Conservation (phyloP, 2,113 vertebrate genomes). For the Petromus typicus region DNA sequence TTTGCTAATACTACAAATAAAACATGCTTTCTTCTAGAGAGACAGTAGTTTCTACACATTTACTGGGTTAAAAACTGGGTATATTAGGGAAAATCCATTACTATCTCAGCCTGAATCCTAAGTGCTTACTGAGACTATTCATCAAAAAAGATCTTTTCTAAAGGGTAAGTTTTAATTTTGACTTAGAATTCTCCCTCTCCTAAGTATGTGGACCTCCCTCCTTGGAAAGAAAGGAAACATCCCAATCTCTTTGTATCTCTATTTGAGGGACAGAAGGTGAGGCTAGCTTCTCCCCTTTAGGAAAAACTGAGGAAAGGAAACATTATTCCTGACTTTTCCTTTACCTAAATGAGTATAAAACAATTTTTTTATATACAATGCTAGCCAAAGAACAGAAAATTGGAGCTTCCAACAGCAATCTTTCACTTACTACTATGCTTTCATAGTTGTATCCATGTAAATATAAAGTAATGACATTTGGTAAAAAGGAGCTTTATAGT, state of each 20-base stretch:
- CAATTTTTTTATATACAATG: conserved; percentile 84
- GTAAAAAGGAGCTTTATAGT: conserved; percentile 86
- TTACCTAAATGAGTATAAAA: conserved; percentile 85
- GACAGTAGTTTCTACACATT: conserved; percentile 85
- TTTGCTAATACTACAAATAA: conserved; percentile 87
- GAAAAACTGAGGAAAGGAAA: conserved; percentile 77
- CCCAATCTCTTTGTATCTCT: conserved; percentile 65
- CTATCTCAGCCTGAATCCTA: conserved; percentile 74
- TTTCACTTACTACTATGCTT: conserved; percentile 83
- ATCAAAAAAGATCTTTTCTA: conserved; percentile 53
- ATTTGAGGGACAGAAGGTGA: conserved; percentile 75
- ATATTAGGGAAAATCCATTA: neutral
- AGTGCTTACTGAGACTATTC: conserved; percentile 72
- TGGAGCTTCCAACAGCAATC: conserved; percentile 83
- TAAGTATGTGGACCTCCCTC: conserved; percentile 85
- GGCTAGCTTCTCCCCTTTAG: conserved; percentile 84
- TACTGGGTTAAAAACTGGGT: conserved; percentile 80
- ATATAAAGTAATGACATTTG: conserved; percentile 77
- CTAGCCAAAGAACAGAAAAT: conserved; percentile 84
- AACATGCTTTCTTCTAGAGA: conserved; percentile 80
- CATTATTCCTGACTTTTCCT: conserved; percentile 85
- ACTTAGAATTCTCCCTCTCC: conserved; percentile 78
- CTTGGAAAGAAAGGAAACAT: conserved; percentile 73
- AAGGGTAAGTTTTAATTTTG: conserved; percentile 32
- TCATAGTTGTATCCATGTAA: conserved; percentile 75